These are phyloP conservation scores for Candidula unifasciata DNA, from an alignment of 2,888 invertebrate species.

Conservation along the genomic window DNA sequence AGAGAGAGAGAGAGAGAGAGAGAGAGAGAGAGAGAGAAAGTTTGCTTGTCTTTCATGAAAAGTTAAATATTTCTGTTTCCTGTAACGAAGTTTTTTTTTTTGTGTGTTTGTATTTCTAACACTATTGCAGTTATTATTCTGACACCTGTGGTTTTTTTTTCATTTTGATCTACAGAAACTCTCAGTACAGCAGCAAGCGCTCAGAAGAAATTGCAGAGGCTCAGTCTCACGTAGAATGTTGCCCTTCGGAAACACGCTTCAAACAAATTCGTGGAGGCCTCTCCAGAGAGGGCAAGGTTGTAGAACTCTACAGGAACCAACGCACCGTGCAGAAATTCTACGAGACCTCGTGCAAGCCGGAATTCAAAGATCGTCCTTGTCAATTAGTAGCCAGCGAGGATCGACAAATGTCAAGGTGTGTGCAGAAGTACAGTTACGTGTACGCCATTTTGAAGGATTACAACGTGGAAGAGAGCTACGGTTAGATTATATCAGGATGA, in stretches of 20 bases:
- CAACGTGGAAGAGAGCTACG: conserved; percentile 82
- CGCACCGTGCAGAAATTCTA: conserved; percentile 82
- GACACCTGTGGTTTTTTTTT: not conserved
- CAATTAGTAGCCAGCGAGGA: conserved; percentile 85
- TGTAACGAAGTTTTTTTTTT: not conserved
- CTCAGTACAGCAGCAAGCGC: conserved; percentile 57
- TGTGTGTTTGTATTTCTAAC: not conserved
- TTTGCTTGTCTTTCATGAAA: not conserved
- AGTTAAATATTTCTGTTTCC: not conserved
- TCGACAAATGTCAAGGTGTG: conserved; percentile 85
- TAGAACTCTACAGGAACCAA: conserved; percentile 86
- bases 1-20: not conserved
- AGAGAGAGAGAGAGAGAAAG: not conserved
- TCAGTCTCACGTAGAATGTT: conserved; percentile 82
- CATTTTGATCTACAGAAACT: conserved; percentile 54
- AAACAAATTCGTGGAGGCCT: conserved; percentile 87
- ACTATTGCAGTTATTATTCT: not conserved
- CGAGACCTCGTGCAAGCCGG: conserved; percentile 87
- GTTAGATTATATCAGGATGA: conserved; percentile 88
- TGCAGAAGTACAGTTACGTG: conserved; percentile 89
- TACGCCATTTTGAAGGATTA: conserved; percentile 88
- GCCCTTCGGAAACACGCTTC: conserved; percentile 88
- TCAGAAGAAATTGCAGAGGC: conserved; percentile 46
- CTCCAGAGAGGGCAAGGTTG: conserved; percentile 82
- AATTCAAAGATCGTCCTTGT: conserved; percentile 86